A percentile compares a stretch with the other conserved stretches of the same genome.
These are phyloP conservation scores for Sturnus vulgaris DNA, from an alignment of 2,113 vertebrate species.

Conservation along the genomic window DNA sequence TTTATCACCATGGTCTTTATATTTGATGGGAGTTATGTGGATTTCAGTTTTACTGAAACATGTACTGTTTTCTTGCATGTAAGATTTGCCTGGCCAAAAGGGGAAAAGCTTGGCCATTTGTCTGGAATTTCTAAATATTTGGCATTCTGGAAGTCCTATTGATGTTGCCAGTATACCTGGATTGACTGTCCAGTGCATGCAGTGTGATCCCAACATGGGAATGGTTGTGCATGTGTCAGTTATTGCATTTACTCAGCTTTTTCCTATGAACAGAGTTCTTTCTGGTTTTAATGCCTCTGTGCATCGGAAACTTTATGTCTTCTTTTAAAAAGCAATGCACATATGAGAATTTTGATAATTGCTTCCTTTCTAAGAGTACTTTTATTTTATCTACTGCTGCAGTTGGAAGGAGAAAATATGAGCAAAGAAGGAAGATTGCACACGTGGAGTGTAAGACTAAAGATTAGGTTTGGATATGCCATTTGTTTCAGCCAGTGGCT, in stretches of 20 bases:
- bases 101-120: not conserved
- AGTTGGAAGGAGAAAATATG: not conserved
- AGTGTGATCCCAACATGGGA: not conserved
- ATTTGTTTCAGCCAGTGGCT: not conserved
- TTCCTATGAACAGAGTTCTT: not conserved
- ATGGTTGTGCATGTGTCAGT: not conserved
- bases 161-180: not conserved
- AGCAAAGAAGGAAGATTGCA: not conserved
- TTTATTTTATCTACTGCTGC: not conserved
- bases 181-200: not conserved
- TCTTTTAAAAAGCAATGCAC: not conserved
- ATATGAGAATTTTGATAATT: not conserved
- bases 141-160: not conserved
- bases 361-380: not conserved
- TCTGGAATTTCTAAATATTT: not conserved
- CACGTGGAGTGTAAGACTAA: not conserved
- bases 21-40: not conserved
- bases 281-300: not conserved
- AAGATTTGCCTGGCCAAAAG: not conserved
- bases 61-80: not conserved
- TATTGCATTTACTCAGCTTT: not conserved
- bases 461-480: not conserved
- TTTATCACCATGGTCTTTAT: not conserved
- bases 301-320: not conserved
- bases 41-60: not conserved